Conservation (phyloP, 2,113 vertebrate genomes). For the Caloenas nicobarica region DNA sequence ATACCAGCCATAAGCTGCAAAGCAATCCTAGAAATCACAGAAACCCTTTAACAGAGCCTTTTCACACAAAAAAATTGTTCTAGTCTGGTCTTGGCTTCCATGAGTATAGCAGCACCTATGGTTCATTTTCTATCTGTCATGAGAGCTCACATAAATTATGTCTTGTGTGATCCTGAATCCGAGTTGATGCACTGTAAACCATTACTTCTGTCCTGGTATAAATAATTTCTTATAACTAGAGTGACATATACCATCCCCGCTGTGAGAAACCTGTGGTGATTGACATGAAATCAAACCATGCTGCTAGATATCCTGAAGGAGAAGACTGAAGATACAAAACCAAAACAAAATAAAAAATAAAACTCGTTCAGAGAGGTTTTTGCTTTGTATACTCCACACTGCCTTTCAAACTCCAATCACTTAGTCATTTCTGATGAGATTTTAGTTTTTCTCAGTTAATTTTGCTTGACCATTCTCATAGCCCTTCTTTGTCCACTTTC, state of each 20-base stretch:
- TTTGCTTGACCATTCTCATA: neutral
- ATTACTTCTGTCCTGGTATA: neutral
- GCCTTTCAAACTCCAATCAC: neutral
- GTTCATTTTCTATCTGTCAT: neutral
- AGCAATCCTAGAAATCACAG: neutral
- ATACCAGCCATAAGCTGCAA: neutral
- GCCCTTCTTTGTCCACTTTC: neutral
- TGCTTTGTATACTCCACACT: neutral
- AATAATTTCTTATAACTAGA: conserved; percentile 3
- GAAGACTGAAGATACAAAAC: neutral
- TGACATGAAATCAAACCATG: neutral
- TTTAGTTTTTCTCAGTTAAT: neutral
- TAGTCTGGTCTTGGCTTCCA: neutral
- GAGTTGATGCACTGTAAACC: neutral
- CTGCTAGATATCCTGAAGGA: neutral
- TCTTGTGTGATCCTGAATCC: neutral
- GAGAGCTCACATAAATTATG: neutral
- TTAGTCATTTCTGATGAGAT: neutral
- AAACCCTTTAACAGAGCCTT: neutral
- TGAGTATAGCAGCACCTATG: neutral
- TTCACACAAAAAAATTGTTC: neutral
- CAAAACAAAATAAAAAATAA: no score
- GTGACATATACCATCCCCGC: neutral
- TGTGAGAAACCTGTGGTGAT: neutral
- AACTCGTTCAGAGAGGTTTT: neutral